A percentile compares a stretch with the other conserved stretches of the same genome.
These are phyloP conservation scores for Eugnorisma glareosa DNA, from an alignment of 2,888 invertebrate species.

Conservation along the genomic window DNA sequence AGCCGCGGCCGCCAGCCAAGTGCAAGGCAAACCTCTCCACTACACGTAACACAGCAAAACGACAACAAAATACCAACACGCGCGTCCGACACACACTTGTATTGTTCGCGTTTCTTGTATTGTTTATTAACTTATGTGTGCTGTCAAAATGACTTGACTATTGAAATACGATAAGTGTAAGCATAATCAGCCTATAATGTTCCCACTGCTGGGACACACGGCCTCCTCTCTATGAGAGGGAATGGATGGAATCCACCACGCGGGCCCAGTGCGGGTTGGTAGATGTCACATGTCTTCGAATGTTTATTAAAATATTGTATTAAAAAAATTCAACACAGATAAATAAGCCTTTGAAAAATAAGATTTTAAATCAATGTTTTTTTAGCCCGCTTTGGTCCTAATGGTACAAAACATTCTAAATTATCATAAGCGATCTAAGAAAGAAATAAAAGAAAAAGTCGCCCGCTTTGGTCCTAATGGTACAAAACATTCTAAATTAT, in stretches of 20 bases:
- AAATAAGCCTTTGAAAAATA: neutral
- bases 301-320: neutral
- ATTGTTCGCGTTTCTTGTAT: conserved; percentile 55
- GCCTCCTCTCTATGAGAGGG: too few relatives aligned
- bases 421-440: neutral
- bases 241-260: too few relatives aligned
- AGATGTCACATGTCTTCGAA: too few relatives aligned
- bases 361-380: neutral
- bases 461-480: neutral
- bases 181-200: too few relatives aligned
- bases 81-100: conserved; percentile 51
- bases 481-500: neutral
- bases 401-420: neutral
- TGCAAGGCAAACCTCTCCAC: conserved; percentile 81
- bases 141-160: conserved; percentile 6
- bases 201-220: too few relatives aligned
- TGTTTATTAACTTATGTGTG: conserved; percentile 27
- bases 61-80: conserved; percentile 67
- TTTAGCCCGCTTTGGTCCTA: neutral
- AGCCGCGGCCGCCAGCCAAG: conserved; percentile 73
- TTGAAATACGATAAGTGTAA: conserved; percentile 4
- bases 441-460: neutral
- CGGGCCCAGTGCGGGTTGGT: too few relatives aligned
- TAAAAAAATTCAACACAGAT: neutral
- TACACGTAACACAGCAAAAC: conserved; percentile 83